phyloP scores from a whole-genome alignment of 1,140 invertebrate genomes.

The Cecropterus lyciades region DNA sequence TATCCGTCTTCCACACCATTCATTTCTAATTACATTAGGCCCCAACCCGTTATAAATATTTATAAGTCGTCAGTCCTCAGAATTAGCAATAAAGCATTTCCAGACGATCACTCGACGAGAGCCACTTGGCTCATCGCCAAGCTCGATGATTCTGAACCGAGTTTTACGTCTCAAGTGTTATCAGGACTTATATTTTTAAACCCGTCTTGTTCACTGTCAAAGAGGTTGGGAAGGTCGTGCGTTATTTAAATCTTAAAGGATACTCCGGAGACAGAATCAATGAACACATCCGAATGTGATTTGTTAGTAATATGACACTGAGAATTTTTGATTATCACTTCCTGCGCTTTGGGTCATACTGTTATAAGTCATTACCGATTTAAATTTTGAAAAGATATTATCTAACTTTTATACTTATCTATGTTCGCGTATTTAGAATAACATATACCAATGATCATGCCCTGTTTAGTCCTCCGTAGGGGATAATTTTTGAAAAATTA shows the following conservation, averaged over 20 bases:
- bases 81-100: conserved; percentile 1
- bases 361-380: no score
- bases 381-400: no score
- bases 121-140: conserved; percentile 17
- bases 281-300: neutral
- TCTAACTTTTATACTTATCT: no score
- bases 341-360: no score
- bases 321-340: no score
- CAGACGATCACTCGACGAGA: conserved; percentile 4
- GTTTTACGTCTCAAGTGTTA: conserved; percentile 8
- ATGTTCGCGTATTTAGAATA: no score
- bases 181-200: conserved; percentile 23
- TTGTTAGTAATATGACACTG: no score
- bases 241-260: neutral
- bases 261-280: neutral
- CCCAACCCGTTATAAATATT: neutral
- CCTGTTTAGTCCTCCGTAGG: no score
- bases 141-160: neutral
- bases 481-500: no score
- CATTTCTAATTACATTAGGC: no score
- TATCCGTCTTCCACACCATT: no score
- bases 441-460: no score
- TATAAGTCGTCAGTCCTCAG: neutral
- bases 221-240: conserved; percentile 11
- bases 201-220: conserved; percentile 19